A percentile compares a stretch with the other conserved stretches of the same genome.
Evolutionary conservation across 2,797 vertebrate genomes (phyloP).

Genomic region (Trachops cirrhosus): DNA sequence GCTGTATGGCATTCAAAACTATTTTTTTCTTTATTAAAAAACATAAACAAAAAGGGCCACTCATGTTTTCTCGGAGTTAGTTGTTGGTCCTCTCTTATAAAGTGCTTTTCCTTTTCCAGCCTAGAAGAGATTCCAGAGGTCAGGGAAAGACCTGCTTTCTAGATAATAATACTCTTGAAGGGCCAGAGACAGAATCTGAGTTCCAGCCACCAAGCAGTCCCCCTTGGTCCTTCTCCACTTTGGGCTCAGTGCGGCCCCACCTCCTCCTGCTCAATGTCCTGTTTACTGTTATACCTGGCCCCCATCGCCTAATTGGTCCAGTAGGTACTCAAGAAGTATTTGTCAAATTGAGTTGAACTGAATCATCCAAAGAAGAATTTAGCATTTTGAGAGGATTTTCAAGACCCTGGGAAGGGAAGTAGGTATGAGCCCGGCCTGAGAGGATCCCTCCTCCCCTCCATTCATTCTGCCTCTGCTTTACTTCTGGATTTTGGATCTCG

Average conservation of each 20-base stretch:
- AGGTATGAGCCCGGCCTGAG: neutral
- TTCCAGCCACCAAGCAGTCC: neutral
- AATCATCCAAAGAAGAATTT: neutral
- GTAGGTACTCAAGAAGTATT: neutral
- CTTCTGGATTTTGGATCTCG: neutral
- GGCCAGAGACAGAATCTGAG: neutral
- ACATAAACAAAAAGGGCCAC: neutral
- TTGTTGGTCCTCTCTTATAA: neutral
- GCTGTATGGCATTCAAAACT: neutral
- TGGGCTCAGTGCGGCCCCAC: fast-evolving
- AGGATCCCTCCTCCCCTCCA: neutral
- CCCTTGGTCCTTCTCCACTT: neutral
- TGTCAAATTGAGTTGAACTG: neutral
- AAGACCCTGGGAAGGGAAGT: neutral
- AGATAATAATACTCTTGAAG: neutral
- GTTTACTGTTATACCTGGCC: neutral
- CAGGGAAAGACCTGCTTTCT: neutral
- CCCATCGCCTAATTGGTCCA: neutral
- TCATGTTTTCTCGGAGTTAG: neutral
- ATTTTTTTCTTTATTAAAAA: neutral
- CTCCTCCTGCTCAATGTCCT: neutral
- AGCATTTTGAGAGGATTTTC: neutral
- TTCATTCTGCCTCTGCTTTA: neutral
- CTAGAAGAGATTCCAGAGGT: neutral
- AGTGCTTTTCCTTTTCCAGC: neutral